Percentiles rank a stretch among this genome's conserved stretches.
These are phyloP conservation scores for Acheta domesticus DNA, from an alignment of 2,888 invertebrate species.

Conservation along the genomic window DNA sequence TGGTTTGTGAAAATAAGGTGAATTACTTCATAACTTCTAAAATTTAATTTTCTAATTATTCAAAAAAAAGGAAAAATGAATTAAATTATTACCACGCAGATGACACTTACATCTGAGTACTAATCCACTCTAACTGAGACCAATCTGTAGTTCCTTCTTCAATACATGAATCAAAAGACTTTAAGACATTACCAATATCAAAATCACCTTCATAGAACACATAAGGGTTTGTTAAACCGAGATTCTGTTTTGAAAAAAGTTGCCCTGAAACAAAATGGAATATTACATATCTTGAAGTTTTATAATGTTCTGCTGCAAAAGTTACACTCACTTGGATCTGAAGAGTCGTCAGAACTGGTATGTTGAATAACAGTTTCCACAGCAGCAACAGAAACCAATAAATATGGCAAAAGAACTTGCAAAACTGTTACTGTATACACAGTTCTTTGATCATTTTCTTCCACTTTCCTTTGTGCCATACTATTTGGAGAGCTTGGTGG, in stretches of 20 bases:
- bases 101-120: conserved; percentile 58
- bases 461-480: conserved; percentile 19
- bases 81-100: conserved; percentile 22
- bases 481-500: conserved; percentile 25
- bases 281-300: background rate
- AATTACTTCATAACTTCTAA: too few species aligned
- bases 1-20: too few species aligned
- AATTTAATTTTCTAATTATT: too few species aligned
- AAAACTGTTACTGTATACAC: conserved; percentile 41
- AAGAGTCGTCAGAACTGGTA: conserved; percentile 37
- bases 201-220: conserved; percentile 60
- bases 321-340: background rate
- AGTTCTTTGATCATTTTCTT: conserved; percentile 26
- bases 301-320: too few species aligned
- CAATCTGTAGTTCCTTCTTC: conserved; percentile 59
- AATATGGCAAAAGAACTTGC: conserved; percentile 47
- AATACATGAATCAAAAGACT: conserved; percentile 61
- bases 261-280: conserved; percentile 45
- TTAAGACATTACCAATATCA: conserved; percentile 56
- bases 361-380: conserved; percentile 44
- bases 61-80: conserved; percentile 38
- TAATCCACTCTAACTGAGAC: conserved; percentile 68
- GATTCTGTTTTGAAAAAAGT: conserved; percentile 51
- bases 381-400: conserved; percentile 46
- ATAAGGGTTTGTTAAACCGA: conserved; percentile 55